Evolutionary conservation across 1,140 invertebrate species (phyloP).

Genomic region (Wiebesia pumilae): DNA sequence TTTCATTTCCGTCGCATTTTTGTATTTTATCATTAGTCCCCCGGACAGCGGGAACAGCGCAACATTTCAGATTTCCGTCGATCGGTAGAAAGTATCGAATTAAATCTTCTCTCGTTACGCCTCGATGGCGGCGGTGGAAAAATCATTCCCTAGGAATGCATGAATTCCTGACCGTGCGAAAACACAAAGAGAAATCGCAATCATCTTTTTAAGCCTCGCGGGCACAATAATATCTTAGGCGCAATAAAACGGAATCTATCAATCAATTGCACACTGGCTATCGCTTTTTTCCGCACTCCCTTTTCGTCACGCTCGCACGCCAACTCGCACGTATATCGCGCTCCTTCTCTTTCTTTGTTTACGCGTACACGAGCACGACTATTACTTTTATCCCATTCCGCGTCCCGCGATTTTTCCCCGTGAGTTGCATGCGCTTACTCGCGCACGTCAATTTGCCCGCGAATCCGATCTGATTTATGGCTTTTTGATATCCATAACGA

Average conservation of each 20-base stretch:
- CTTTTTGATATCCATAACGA: slow-evolving; percentile 33
- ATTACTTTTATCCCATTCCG: slow-evolving; percentile 4
- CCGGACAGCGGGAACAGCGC: not conserved
- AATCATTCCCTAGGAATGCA: not conserved
- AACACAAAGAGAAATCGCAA: slow-evolving; percentile 28
- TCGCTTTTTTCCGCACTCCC: not conserved
- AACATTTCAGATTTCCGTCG: no score
- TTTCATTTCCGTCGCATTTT: not conserved
- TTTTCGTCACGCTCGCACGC: slow-evolving; percentile 12
- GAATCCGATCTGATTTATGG: slow-evolving; percentile 43
- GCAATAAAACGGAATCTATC: slow-evolving; percentile 40
- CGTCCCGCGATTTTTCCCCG: not conserved
- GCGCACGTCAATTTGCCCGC: slow-evolving; percentile 36
- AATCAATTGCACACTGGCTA: slow-evolving; percentile 30
- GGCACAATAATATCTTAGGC: slow-evolving; percentile 2
- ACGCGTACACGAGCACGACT: not conserved
- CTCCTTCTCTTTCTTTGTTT: not conserved
- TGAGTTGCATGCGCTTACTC: not conserved
- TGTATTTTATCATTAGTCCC: not conserved
- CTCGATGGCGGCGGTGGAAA: not conserved
- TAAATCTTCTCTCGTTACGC: not conserved
- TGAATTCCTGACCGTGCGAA: not conserved
- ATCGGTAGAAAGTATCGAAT: not conserved
- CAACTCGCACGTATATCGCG: no score
- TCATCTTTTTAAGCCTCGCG: not conserved